These are phyloP conservation scores for Bilobella aurantiaca DNA, from an alignment of 1,140 invertebrate species.

Conservation along the genomic window DNA sequence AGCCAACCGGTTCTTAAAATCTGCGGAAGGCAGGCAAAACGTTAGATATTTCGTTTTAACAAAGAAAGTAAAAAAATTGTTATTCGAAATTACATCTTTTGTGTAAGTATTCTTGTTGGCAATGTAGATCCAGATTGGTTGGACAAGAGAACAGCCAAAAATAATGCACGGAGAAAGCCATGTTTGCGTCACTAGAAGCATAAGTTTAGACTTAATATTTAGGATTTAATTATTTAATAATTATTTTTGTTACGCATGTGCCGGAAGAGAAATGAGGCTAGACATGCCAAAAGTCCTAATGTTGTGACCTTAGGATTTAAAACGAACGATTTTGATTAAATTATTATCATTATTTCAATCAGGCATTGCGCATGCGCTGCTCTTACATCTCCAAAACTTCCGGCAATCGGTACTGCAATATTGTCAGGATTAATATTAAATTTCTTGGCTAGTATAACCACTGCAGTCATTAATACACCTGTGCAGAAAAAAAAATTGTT, in stretches of 20 bases:
- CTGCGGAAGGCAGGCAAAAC: too few relatives aligned
- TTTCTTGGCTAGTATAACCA: conserved; percentile 61
- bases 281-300: conserved; percentile 21
- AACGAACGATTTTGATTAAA: too few relatives aligned
- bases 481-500: conserved; percentile 37
- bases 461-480: conserved; percentile 74
- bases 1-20: conserved; percentile 44
- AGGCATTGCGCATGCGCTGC: too few relatives aligned
- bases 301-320: too few relatives aligned
- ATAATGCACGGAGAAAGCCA: conserved; percentile 42
- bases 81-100: too few relatives aligned
- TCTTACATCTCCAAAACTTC: conserved; percentile 90
- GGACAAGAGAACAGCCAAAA: conserved; percentile 38
- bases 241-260: too few relatives aligned
- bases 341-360: too few relatives aligned
- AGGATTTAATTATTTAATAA: too few relatives aligned
- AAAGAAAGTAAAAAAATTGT: too few relatives aligned
- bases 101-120: conserved; percentile 42
- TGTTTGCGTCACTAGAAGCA: conserved; percentile 23
- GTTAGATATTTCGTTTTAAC: too few relatives aligned
- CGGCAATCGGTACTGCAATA: conserved; percentile 91
- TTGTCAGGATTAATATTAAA: conserved; percentile 91
- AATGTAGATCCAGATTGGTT: conserved; percentile 41
- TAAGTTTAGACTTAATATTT: too few relatives aligned
- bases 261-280: conserved; percentile 16